Evolutionary conservation across 2,797 vertebrate genomes (phyloP), one percentile per base, ranked within the genome.

Genomic region (Vultur gryphus): DNA sequence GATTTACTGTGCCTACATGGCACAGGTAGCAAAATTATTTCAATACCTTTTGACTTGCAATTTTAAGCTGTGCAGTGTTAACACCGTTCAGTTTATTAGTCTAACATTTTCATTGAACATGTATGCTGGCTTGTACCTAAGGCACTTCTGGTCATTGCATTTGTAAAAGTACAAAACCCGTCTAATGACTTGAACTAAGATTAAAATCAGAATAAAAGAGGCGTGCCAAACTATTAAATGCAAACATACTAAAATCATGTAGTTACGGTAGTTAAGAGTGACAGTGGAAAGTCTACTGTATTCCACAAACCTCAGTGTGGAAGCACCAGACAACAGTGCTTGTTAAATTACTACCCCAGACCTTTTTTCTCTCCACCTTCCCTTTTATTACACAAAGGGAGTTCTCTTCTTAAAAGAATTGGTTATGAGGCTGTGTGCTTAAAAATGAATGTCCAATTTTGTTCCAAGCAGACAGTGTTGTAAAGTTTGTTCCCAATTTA

Each of bases 401-500:
- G 39, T 84, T 93, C 70, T 79, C 83, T 57, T 83, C 80, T 79
- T 96, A 89, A 97, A 76, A 44, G 87, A 94, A 97, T 94, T 94
- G 88, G 71, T 97, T 94, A 97, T 96, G 87, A 97, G 76, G 43
- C 37, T 80, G 78, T 84, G 75, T 76, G 82, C 89, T 95, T 95
- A 95, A 96, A 89, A 94, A 96, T 96, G 94, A 94, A 95, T 82
- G 93, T 35, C 80, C 62, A 76, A 54, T 95, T 95, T 97, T 93
- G 91, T 91, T 96, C 64, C 72, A 97, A 91, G 90, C 35, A 95
- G 85, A 72, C 79, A 93, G 91, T n/a, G 87, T 76, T 73, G 46
- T 93, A 94, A 96, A 97, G 61, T 95, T 97, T 89, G 80, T 91
- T 97, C 89, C 69, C 79, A 93, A 91, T 83, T 95, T 93, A 94